Percentiles rank a stretch among this genome's conserved stretches.
phyloP scores from a whole-genome alignment of 1,140 invertebrate genomes.

The Drosophila ambigua region DNA sequence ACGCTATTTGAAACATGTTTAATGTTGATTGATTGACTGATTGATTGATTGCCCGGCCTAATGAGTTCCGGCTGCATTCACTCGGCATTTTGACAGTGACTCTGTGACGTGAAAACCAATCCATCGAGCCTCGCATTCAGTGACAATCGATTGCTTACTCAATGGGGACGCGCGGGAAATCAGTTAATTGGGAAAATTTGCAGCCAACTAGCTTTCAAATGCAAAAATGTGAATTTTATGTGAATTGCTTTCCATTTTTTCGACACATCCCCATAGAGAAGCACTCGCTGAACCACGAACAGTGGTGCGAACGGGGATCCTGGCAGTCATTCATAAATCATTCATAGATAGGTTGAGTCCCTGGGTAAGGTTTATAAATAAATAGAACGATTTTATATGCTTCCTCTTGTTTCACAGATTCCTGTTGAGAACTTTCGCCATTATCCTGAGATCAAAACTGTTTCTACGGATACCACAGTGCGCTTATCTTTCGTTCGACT shows the following conservation, averaged over 20 bases:
- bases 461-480: conserved; percentile 18
- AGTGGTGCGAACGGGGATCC: no score
- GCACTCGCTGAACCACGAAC: no score
- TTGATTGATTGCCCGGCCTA: conserved; percentile 38
- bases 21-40: conserved; percentile 1
- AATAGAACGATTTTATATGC: no score
- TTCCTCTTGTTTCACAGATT: no score
- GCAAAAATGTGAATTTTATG: conserved; percentile 16
- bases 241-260: conserved; percentile 30
- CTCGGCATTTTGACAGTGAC: conserved; percentile 2
- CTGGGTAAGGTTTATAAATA: no score
- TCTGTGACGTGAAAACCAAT: conserved; percentile 43
- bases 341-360: no score
- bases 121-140: conserved; percentile 13
- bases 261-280: conserved; percentile 12
- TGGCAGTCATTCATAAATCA: no score
- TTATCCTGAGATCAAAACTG: conserved; percentile 1
- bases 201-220: conserved; percentile 24
- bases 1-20: no score
- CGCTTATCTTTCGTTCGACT: background rate
- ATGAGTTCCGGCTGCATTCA: conserved; percentile 39
- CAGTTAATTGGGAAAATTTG: conserved; percentile 41
- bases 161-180: conserved; percentile 19
- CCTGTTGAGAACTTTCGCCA: background rate
- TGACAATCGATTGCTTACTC: conserved; percentile 39